phyloP scores from a whole-genome alignment of 2,113 vertebrate species.

The Sciurus niger region DNA sequence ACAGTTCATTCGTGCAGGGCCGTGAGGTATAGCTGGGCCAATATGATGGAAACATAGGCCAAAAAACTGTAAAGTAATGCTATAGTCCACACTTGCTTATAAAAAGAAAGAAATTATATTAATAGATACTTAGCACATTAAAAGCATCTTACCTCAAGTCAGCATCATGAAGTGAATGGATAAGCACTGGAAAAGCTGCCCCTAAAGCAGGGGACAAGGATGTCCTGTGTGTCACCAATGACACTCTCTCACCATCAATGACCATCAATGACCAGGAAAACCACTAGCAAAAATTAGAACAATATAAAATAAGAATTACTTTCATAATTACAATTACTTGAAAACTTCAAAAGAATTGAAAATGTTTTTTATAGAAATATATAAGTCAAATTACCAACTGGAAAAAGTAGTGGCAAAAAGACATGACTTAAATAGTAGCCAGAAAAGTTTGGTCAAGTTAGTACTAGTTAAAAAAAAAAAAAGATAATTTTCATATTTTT shows the following conservation, averaged over 20 bases:
- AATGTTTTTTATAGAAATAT: neutral
- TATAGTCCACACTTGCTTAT: neutral
- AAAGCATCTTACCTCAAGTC: neutral
- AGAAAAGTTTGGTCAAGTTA: constrained; percentile 11
- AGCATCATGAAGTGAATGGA: neutral
- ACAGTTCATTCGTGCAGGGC: neutral
- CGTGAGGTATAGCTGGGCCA: neutral
- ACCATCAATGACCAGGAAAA: neutral
- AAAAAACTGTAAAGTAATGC: neutral
- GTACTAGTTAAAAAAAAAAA: constrained; percentile 22
- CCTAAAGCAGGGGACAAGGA: neutral
- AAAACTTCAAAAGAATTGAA: constrained; percentile 37
- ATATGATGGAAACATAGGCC: neutral
- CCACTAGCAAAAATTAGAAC: too few relatives aligned
- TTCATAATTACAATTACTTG: neutral
- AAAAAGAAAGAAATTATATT: neutral
- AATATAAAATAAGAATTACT: neutral
- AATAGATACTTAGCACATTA: too few relatives aligned
- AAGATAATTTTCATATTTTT: neutral
- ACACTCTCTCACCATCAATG: neutral
- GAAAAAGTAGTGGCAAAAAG: neutral
- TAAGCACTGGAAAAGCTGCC: too few relatives aligned
- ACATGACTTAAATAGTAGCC: neutral
- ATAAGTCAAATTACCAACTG: neutral
- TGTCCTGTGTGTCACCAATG: too few relatives aligned